Conservation (phyloP, 2,797 vertebrate species). For the Miichthys miiuy region DNA sequence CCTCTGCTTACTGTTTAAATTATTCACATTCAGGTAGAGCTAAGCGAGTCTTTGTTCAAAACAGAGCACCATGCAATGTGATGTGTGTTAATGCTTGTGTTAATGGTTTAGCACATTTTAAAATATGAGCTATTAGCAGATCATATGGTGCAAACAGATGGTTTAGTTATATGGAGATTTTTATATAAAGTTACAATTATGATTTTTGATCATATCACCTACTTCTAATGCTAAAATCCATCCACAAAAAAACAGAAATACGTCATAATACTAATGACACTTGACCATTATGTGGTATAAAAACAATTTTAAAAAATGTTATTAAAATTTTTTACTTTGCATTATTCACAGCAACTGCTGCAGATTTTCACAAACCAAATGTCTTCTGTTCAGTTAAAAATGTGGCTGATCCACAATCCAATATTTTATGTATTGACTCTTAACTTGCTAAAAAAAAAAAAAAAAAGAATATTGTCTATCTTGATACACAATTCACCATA, state of each 20-base stretch:
- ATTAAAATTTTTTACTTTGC: background rate
- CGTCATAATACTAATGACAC: background rate
- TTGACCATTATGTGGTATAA: background rate
- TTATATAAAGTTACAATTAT: background rate
- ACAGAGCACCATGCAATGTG: too few relatives aligned
- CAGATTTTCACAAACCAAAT: background rate
- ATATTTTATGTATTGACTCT: background rate
- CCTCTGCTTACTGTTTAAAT: background rate
- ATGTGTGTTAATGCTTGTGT: background rate
- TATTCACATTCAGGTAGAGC: background rate
- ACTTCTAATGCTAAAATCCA: background rate
- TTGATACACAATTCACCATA: background rate
- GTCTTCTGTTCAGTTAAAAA: background rate
- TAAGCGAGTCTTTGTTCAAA: background rate
- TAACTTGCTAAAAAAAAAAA: background rate
- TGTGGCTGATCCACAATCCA: background rate
- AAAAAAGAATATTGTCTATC: background rate
- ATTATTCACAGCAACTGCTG: too few relatives aligned
- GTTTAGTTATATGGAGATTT: background rate
- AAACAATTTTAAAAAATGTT: background rate
- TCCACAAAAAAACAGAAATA: background rate
- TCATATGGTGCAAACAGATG: background rate
- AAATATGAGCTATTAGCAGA: background rate
- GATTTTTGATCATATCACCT: background rate
- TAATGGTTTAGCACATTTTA: background rate